Percentiles rank a stretch among this genome's conserved stretches.
Conservation (phyloP, 2,888 invertebrate genomes). For the Apamea monoglypha region DNA sequence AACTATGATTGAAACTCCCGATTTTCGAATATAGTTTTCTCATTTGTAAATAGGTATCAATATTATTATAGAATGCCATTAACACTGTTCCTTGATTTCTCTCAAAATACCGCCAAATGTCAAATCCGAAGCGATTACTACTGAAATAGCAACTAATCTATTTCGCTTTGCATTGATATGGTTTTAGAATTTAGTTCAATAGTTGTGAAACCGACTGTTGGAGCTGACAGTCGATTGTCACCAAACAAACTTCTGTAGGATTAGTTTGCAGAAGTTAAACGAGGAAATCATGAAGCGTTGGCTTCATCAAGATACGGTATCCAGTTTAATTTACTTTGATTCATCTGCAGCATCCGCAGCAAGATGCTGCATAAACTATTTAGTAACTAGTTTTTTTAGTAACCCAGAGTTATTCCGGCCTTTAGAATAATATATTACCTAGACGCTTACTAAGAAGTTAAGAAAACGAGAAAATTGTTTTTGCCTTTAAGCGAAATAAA, state of each 20-base stretch:
- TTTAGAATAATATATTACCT: slow-evolving; percentile 42
- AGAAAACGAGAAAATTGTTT: slow-evolving; percentile 44
- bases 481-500: slow-evolving; percentile 47
- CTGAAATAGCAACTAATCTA: slow-evolving; percentile 46
- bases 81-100: not conserved
- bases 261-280: slow-evolving; percentile 62
- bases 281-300: slow-evolving; percentile 56
- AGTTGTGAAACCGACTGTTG: slow-evolving; percentile 38
- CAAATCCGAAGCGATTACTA: slow-evolving; percentile 21
- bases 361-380: slow-evolving; percentile 2
- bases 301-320: slow-evolving; percentile 34
- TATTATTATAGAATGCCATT: slow-evolving; percentile 18
- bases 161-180: slow-evolving; percentile 41
- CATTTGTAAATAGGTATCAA: slow-evolving; percentile 7
- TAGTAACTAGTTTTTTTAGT: no score
- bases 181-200: slow-evolving; percentile 42
- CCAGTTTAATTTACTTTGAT: slow-evolving; percentile 18
- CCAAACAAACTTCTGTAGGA: slow-evolving; percentile 60
- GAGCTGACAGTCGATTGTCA: slow-evolving; percentile 53
- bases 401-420: slow-evolving; percentile 34
- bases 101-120: slow-evolving; percentile 19
- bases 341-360: slow-evolving; percentile 5
- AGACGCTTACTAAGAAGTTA: slow-evolving; percentile 27
- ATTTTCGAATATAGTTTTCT: not conserved
- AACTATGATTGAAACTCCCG: not conserved